Conservation (phyloP, 53 echinoderm and acorn worm genomes). For the Hippasteria phrygiana region DNA sequence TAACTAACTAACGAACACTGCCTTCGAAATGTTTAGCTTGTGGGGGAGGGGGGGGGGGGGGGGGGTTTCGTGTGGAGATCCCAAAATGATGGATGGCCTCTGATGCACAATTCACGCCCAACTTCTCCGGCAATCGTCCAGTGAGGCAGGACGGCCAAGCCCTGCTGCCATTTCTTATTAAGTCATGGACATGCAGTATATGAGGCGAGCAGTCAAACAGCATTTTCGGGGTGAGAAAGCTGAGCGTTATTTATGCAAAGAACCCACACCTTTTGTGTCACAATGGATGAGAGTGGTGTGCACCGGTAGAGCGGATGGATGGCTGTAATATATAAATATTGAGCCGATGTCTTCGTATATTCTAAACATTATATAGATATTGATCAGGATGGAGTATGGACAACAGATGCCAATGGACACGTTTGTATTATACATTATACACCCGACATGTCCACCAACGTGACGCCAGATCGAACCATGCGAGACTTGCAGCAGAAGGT, state of each 20-base stretch:
- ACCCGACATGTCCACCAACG: too few species aligned
- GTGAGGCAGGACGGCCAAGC: background rate
- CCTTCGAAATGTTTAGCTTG: background rate
- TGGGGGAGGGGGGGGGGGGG: background rate
- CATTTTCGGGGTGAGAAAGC: background rate
- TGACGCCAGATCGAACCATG: too few species aligned
- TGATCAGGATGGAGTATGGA: too few species aligned
- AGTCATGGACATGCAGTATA: background rate
- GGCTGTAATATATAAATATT: background rate
- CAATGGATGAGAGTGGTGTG: background rate
- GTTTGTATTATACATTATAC: too few species aligned
- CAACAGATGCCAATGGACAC: too few species aligned
- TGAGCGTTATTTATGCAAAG: background rate
- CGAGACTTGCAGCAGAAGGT: too few species aligned
- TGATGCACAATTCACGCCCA: background rate
- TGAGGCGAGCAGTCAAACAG: background rate
- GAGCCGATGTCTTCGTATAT: background rate
- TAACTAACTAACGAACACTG: too few species aligned
- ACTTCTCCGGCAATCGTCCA: background rate
- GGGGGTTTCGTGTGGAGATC: too few species aligned
- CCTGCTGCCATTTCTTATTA: background rate
- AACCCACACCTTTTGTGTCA: background rate
- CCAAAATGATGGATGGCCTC: background rate
- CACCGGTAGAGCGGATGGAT: background rate
- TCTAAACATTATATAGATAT: background rate